phyloP scores from a whole-genome alignment of 2,888 invertebrate species.

The Abscondita cerata region DNA sequence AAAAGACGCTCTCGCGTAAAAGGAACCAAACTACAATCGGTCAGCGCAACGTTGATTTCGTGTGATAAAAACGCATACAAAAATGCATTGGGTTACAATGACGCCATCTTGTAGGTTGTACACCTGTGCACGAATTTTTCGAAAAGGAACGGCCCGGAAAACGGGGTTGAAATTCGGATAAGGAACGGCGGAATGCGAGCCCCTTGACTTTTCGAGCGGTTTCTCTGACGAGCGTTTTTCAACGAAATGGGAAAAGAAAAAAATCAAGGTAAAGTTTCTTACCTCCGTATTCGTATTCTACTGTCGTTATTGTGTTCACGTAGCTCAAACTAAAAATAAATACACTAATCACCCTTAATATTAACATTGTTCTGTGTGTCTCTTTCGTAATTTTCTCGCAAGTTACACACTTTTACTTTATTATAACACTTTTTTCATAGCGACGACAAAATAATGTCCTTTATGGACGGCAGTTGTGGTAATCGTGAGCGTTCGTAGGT shows the following conservation, averaged over 20 bases:
- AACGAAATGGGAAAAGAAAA: background rate
- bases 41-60: no score
- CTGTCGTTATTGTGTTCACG: constrained; percentile 26
- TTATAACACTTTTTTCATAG: constrained; percentile 40
- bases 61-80: constrained; percentile 33
- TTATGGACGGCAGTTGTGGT: constrained; percentile 42
- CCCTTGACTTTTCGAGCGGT: no score
- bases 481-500: constrained; percentile 22
- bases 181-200: no score
- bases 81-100: constrained; percentile 40
- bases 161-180: no score
- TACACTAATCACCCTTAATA: constrained; percentile 43
- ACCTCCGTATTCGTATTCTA: constrained; percentile 38
- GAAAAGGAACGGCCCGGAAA: background rate
- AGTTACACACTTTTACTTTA: constrained; percentile 29
- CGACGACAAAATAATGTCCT: constrained; percentile 40
- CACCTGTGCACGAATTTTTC: constrained; percentile 38
- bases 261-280: constrained; percentile 29
- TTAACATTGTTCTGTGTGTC: constrained; percentile 39
- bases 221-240: no score
- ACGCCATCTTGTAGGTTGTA: constrained; percentile 42
- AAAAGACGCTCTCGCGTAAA: no score
- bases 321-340: constrained; percentile 37
- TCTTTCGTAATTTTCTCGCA: constrained; percentile 23
- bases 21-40: no score